Conservation (phyloP, 2,888 invertebrate species). For the Dyspetes luteomarginatus region DNA sequence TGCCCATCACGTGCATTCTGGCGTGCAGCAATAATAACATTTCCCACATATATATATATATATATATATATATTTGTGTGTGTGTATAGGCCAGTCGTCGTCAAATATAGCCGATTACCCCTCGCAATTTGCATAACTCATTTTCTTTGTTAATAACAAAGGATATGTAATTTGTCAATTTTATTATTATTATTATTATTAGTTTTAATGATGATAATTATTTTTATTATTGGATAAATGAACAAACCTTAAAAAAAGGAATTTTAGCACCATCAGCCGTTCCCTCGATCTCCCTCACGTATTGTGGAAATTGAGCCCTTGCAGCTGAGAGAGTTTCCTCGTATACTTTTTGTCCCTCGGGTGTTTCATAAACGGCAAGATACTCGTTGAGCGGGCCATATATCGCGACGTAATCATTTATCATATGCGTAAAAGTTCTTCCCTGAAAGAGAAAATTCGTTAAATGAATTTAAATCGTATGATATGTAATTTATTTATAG, state of each 20-base stretch:
- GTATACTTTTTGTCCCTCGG: conserved; percentile 89
- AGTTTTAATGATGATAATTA: neutral
- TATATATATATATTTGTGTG: neutral
- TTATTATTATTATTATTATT: neutral
- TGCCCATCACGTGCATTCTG: conserved; percentile 14
- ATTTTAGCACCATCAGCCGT: conserved; percentile 94
- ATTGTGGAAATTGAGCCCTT: conserved; percentile 90
- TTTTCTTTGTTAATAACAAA: neutral
- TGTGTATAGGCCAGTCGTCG: neutral
- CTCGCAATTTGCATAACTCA: neutral
- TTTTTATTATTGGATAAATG: neutral
- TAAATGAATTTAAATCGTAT: neutral
- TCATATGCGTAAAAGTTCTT: conserved; percentile 89
- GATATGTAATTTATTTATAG: neutral
- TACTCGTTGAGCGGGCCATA: conserved; percentile 88
- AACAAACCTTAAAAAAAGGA: conserved; percentile 90
- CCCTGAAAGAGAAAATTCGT: conserved; percentile 86
- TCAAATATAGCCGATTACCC: neutral
- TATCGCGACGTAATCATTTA: conserved; percentile 87
- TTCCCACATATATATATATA: too few relatives aligned
- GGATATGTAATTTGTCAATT: neutral
- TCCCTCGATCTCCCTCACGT: conserved; percentile 92
- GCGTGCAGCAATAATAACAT: conserved; percentile 12
- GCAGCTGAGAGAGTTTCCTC: conserved; percentile 90
- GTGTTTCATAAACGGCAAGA: conserved; percentile 89